A percentile compares a stretch with the other conserved stretches of the same genome.
These are phyloP conservation scores for Lapara coniferarum DNA, from an alignment of 2,888 invertebrate species.

Conservation along the genomic window DNA sequence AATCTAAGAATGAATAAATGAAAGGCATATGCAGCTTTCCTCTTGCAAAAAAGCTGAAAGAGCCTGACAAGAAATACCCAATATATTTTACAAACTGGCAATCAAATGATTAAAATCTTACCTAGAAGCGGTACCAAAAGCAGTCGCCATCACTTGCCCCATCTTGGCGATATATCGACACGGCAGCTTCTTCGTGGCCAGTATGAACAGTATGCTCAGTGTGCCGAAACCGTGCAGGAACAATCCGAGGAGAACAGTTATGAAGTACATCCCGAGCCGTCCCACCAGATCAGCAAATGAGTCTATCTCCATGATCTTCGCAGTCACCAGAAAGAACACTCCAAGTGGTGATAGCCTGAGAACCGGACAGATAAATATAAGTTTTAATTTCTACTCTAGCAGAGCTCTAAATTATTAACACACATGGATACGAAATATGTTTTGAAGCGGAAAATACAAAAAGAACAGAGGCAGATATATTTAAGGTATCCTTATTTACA, in stretches of 20 bases:
- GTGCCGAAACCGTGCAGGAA: slow-evolving; percentile 96
- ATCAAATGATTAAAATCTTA: slow-evolving; percentile 33
- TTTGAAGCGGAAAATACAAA: not conserved
- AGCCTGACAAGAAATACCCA: too few relatives aligned
- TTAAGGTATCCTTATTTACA: too few relatives aligned
- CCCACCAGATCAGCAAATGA: slow-evolving; percentile 93
- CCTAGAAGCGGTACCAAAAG: slow-evolving; percentile 98
- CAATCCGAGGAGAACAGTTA: slow-evolving; percentile 95
- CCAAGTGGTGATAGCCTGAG: slow-evolving; percentile 94
- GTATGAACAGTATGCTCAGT: slow-evolving; percentile 92
- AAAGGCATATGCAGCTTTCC: too few relatives aligned
- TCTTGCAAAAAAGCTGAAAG: too few relatives aligned
- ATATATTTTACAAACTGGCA: too few relatives aligned
- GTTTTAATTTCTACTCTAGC: not conserved
- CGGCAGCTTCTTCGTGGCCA: slow-evolving; percentile 92
- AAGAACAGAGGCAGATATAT: too few relatives aligned
- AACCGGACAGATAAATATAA: not conserved
- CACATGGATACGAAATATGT: not conserved
- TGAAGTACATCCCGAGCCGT: slow-evolving; percentile 95
- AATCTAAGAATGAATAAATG: too few relatives aligned
- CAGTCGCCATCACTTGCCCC: slow-evolving; percentile 96
- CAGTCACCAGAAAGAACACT: slow-evolving; percentile 93
- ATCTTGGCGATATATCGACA: slow-evolving; percentile 91
- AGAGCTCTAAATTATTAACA: too few relatives aligned
- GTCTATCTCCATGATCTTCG: slow-evolving; percentile 95